Conservation (phyloP, 2,888 invertebrate species). For the Anodontia alba region DNA sequence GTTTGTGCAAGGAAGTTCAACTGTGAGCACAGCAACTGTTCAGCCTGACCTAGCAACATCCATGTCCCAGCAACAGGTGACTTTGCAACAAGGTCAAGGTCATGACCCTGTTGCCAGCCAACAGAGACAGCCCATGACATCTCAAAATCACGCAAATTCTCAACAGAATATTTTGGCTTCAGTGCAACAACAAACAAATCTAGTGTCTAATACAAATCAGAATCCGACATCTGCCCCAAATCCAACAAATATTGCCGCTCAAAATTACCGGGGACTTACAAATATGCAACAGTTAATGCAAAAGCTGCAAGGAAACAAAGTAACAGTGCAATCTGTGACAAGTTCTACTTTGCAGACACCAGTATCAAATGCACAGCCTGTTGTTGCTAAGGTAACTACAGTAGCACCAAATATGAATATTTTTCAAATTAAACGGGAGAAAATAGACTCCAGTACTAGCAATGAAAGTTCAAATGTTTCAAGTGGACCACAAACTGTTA, state of each 20-base stretch:
- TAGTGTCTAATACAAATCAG: background rate
- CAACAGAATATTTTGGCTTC: slow-evolving; percentile 25
- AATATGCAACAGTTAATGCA: slow-evolving; percentile 14
- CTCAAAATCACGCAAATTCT: slow-evolving; percentile 18
- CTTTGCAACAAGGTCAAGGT: slow-evolving; percentile 43
- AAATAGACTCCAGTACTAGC: background rate
- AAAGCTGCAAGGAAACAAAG: background rate
- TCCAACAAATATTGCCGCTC: background rate
- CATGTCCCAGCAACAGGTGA: slow-evolving; percentile 24
- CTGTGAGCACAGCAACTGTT: slow-evolving; percentile 29
- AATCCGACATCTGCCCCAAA: background rate
- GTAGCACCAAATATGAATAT: slow-evolving; percentile 36
- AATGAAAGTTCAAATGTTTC: background rate
- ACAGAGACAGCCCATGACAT: slow-evolving; percentile 18
- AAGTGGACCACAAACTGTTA: background rate
- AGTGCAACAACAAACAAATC: slow-evolving; percentile 26
- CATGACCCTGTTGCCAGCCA: background rate
- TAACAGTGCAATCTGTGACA: background rate
- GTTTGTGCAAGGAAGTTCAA: slow-evolving; percentile 40
- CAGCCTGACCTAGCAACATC: slow-evolving; percentile 24
- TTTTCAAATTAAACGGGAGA: slow-evolving; percentile 38
- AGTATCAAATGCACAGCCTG: background rate
- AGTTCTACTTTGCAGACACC: background rate
- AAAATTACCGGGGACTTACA: background rate
- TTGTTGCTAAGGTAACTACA: slow-evolving; percentile 9